Conservation (phyloP, 2,797 vertebrate species). For the Protonibea diacanthus region DNA sequence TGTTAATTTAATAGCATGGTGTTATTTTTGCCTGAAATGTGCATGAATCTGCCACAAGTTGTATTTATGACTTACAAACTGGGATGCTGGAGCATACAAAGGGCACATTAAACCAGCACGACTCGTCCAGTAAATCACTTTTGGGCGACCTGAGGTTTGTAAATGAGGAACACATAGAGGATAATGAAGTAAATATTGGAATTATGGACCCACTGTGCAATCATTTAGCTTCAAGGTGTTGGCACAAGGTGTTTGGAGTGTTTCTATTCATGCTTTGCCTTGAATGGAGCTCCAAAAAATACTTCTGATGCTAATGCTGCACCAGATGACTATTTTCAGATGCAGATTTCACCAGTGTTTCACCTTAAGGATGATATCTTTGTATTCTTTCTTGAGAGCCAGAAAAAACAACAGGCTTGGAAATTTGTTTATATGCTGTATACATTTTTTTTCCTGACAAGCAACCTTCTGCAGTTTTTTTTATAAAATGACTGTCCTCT, state of each 20-base stretch:
- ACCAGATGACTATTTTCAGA: not conserved
- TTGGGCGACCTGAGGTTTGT: constrained; percentile 37
- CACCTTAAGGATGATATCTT: not conserved
- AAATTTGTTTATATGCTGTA: not conserved
- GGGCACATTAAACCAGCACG: constrained; percentile 44
- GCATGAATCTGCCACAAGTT: constrained; percentile 17
- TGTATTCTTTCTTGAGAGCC: not conserved
- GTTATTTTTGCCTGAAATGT: constrained; percentile 27
- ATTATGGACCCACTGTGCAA: constrained; percentile 49
- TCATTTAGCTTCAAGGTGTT: constrained; percentile 47
- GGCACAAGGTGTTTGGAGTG: constrained; percentile 17
- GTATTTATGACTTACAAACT: constrained; percentile 35
- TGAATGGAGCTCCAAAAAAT: constrained; percentile 2
- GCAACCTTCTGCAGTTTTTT: not conserved
- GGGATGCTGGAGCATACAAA: constrained; percentile 8
- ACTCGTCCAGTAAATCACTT: constrained; percentile 43
- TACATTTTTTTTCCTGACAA: constrained; percentile 9
- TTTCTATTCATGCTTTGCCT: constrained; percentile 36
- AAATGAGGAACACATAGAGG: constrained; percentile 58
- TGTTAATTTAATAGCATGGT: constrained; percentile 16
- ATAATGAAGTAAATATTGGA: constrained; percentile 58
- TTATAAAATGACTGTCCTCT: not conserved
- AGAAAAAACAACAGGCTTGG: not conserved
- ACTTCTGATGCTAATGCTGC: not conserved
- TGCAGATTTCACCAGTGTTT: not conserved